Percentiles rank a stretch among this genome's conserved stretches.
Evolutionary conservation across 2,113 vertebrate species (phyloP).

Genomic region (Pelecanus crispus): DNA sequence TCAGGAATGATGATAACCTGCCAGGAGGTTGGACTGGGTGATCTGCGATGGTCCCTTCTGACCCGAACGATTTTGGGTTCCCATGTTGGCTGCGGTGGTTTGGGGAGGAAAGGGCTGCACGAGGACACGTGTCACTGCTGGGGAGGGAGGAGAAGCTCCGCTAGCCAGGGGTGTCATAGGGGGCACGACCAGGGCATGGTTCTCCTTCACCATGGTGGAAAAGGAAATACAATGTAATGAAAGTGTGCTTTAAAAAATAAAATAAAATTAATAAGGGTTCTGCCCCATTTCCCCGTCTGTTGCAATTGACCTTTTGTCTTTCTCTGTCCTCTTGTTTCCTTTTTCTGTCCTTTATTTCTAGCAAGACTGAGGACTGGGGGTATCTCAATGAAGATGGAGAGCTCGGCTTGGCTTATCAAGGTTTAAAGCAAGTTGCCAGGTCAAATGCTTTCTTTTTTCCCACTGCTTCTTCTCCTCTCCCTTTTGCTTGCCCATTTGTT

Average conservation of each 20-base stretch:
- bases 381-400: slow-evolving; percentile 94
- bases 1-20: not conserved
- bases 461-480: not conserved
- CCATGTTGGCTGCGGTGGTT: accelerated
- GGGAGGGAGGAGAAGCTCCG: not conserved
- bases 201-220: not conserved
- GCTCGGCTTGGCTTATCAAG: slow-evolving; percentile 91
- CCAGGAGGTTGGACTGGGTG: not conserved
- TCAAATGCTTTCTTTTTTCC: slow-evolving; percentile 49
- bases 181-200: not conserved
- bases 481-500: not conserved
- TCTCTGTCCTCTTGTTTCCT: slow-evolving; percentile 47
- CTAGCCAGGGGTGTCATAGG: accelerated
- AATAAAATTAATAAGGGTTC: not conserved
- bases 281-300: not conserved
- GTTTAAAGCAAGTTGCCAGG: slow-evolving; percentile 95
- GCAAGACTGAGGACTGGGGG: slow-evolving; percentile 87
- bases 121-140: not conserved
- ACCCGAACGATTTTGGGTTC: not conserved
- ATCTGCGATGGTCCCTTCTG: not conserved
- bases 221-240: not conserved
- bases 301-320: slow-evolving; percentile 46
- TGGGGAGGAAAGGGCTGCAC: accelerated
- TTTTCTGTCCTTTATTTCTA: slow-evolving; percentile 75
- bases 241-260: not conserved